Evolutionary conservation across 2,888 invertebrate genomes (phyloP).

Genomic region (Cylindroiulus punctatus): DNA sequence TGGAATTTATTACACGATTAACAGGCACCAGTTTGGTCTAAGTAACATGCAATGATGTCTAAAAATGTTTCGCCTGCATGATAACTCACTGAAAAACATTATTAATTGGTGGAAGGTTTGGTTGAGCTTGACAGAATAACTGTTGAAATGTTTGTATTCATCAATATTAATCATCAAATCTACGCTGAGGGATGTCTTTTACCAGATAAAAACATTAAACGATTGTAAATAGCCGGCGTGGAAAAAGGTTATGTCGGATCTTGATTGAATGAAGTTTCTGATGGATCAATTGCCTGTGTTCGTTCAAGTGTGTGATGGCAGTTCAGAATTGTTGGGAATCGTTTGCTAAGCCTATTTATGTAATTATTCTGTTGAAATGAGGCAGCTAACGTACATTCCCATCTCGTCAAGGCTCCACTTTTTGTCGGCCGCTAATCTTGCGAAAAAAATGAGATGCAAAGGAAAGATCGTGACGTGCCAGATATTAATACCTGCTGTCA

Average conservation of each 20-base stretch:
- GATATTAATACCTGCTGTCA: background rate
- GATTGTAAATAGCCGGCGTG: background rate
- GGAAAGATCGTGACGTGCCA: background rate
- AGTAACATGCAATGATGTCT: too few species aligned
- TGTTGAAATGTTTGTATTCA: too few species aligned
- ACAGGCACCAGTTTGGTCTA: too few species aligned
- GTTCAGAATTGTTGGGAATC: slow-evolving; percentile 5
- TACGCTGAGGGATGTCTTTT: background rate
- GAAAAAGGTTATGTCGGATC: background rate
- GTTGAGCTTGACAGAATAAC: too few species aligned
- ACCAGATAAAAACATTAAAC: background rate
- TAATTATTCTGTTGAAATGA: slow-evolving; percentile 36
- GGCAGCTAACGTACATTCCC: background rate
- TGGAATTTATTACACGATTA: too few species aligned
- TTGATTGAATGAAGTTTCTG: slow-evolving; percentile 20
- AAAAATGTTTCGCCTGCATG: too few species aligned
- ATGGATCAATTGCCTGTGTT: slow-evolving; percentile 22
- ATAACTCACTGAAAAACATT: too few species aligned
- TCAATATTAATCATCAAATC: background rate
- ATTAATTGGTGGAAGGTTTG: too few species aligned
- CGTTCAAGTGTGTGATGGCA: slow-evolving; percentile 33
- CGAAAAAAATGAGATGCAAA: slow-evolving; percentile 8
- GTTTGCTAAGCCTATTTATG: background rate
- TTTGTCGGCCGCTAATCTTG: background rate
- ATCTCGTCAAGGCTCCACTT: background rate